Base-by-base conservation (phyloP, 2,797 vertebrate genomes). In the Lophotriccus pileatus region DNA sequence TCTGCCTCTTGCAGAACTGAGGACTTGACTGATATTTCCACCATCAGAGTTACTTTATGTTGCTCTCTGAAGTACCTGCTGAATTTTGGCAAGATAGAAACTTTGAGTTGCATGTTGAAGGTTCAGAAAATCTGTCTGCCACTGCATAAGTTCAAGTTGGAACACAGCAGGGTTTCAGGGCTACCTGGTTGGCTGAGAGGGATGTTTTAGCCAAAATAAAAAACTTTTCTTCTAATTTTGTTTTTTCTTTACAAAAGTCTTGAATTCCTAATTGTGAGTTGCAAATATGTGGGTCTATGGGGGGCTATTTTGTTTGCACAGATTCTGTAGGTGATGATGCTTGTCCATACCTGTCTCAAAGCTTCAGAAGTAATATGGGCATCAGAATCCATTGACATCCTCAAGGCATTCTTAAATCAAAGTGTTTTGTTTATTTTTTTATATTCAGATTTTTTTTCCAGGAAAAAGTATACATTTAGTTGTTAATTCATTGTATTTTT, bases 181-280 rank as follows among this genome's bases (percentile, higher is more conserved):
- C 15, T 47, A 14, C 28, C 50, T 37, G 5, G 13, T 17, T 63
- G 43, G 18, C 27, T 21, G 12, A 56, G 41, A 69, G 28, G 70
- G 25, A n/a, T 12, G 12, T 28, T 90, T 66, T 59, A 73, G 14
- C 15, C 4, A 58, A 78, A 84, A 66, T 32, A 50, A 58, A 75
- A 88, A 44, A 2, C 0, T 36, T 84, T 80, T 4, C 6, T 52
- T 90, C 34, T 60, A 12, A 24, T 73, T 80, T 69, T 49, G 6
- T 37, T 47, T 28, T 56, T 56, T 60, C 25, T 50, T 66, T 7
- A 22, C 0, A 2, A 3, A 85, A 47, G 6, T 46, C 23, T 53
- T 80, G 4, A 53, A 56, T 83, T 34, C 44, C 0, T 0, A 30
- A 6, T 32, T 19, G 17, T n/a, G 39, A n/a, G 8, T 44, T 56